phyloP scores from a whole-genome alignment of 2,888 invertebrate genomes.

The Apotomis turbidana region DNA sequence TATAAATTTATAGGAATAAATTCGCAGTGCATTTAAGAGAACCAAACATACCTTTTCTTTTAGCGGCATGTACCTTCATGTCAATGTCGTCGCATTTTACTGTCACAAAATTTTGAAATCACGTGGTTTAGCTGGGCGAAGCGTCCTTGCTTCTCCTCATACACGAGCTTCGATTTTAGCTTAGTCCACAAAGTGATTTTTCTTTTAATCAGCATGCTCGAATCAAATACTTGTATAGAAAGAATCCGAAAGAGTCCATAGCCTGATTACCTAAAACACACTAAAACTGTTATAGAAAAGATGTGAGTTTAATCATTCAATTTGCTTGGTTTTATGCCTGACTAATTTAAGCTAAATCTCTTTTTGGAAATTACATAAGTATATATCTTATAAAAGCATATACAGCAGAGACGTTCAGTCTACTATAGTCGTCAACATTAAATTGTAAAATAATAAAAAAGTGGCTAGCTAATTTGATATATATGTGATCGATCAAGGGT shows the following conservation, averaged over 20 bases:
- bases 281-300: background rate
- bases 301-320: background rate
- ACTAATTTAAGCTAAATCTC: no score
- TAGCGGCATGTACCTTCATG: constrained; percentile 33
- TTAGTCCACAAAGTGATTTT: constrained; percentile 27
- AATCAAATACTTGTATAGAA: background rate
- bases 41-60: constrained; percentile 31
- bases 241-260: constrained; percentile 7
- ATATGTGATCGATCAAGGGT: no score
- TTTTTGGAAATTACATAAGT: no score
- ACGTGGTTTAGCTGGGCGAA: background rate
- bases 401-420: no score
- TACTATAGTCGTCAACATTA: no score
- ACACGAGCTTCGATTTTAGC: constrained; percentile 27
- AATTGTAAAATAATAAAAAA: no score
- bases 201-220: constrained; percentile 35
- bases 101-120: constrained; percentile 6
- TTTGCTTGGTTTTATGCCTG: background rate
- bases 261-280: constrained; percentile 28
- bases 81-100: constrained; percentile 22
- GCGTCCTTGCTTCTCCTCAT: constrained; percentile 6
- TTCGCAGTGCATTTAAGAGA: constrained; percentile 31
- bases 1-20: background rate
- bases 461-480: no score
- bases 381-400: no score